Percentiles rank a stretch among this genome's conserved stretches.
Evolutionary conservation across 2,113 vertebrate species (phyloP).

Genomic region (Scatophagus argus): DNA sequence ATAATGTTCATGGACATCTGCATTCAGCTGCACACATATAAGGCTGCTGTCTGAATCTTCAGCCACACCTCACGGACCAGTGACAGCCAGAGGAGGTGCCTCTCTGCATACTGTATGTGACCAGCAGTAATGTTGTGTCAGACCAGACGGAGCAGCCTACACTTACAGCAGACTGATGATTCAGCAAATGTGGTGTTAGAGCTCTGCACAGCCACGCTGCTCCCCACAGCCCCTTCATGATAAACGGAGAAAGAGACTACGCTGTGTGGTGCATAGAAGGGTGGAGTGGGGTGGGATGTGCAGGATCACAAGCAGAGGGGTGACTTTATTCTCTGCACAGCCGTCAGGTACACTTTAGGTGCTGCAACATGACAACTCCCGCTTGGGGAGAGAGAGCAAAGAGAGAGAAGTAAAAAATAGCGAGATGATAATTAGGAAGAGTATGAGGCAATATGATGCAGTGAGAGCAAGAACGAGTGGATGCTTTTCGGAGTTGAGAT

Average conservation of each 20-base stretch:
- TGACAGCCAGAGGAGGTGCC: constrained; percentile 38
- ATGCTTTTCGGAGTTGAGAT: constrained; percentile 12
- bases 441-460: constrained; percentile 29
- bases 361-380: constrained; percentile 57
- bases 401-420: constrained; percentile 29
- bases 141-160: constrained; percentile 51
- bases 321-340: constrained; percentile 32
- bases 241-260: constrained; percentile 47
- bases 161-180: constrained; percentile 73
- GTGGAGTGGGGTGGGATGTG: background rate
- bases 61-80: background rate
- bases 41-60: constrained; percentile 3
- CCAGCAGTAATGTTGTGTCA: constrained; percentile 63
- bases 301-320: constrained; percentile 21
- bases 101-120: constrained; percentile 51
- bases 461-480: constrained; percentile 24
- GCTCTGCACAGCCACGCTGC: constrained; percentile 36
- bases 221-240: constrained; percentile 50
- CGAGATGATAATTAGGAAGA: constrained; percentile 6
- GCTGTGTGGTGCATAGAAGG: constrained; percentile 42
- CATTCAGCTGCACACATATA: background rate
- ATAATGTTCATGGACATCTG: background rate
- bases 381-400: background rate
- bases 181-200: constrained; percentile 69
- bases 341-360: constrained; percentile 34